Conservation (phyloP, 2,888 invertebrate genomes). For the Drosophila pseudotakahashii region DNA sequence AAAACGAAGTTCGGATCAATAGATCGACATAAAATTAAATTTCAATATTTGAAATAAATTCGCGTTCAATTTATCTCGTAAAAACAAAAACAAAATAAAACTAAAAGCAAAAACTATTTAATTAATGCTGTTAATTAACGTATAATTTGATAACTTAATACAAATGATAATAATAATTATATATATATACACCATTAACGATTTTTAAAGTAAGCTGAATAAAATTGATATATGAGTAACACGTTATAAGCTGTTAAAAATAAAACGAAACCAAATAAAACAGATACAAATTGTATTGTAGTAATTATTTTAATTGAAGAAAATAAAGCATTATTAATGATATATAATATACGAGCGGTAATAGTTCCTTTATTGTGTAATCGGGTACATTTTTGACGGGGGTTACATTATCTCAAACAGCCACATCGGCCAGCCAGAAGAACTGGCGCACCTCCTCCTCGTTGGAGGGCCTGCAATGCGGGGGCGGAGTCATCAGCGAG, state of each 20-base stretch:
- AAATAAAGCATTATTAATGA: conserved; percentile 77
- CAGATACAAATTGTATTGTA: conserved; percentile 76
- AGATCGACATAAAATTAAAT: conserved; percentile 46
- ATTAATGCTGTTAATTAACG: conserved; percentile 49
- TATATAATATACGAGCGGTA: conserved; percentile 40
- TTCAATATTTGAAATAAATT: conserved; percentile 60
- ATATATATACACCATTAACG: conserved; percentile 58
- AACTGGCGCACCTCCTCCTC: conserved; percentile 87
- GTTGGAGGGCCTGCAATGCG: conserved; percentile 89
- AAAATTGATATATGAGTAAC: conserved; percentile 53
- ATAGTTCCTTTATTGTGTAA: conserved; percentile 16
- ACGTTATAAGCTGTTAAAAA: conserved; percentile 75
- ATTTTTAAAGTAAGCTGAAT: conserved; percentile 60
- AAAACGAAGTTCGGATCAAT: conserved; percentile 29
- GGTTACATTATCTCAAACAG: background rate
- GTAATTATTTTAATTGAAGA: conserved; percentile 75
- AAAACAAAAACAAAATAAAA: conserved; percentile 39
- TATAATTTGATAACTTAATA: conserved; percentile 66
- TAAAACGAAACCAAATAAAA: conserved; percentile 49
- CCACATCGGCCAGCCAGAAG: conserved; percentile 81
- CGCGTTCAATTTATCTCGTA: conserved; percentile 67
- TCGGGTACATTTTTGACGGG: background rate
- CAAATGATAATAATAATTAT: conserved; percentile 68
- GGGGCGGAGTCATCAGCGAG: conserved; percentile 82
- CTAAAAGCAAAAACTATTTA: conserved; percentile 49